Base-by-base conservation (phyloP, 2,797 vertebrate species). In the Crenichthys baileyi region DNA sequence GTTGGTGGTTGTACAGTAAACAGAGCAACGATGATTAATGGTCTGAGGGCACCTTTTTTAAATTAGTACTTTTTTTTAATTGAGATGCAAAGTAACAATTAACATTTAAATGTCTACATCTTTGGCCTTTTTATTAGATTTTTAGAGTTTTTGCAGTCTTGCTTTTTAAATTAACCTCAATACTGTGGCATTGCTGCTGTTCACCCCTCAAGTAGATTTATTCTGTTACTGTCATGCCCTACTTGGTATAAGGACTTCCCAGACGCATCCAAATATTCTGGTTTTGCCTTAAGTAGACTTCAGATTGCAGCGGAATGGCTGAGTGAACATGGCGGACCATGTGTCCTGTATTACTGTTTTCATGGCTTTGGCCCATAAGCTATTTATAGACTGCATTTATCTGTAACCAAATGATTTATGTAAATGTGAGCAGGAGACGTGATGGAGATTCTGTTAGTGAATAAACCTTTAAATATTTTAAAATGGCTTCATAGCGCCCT, bases 351-450 rank as follows among this genome's bases (percentile, higher is more conserved):
- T 90, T 87, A 89, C 89, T 81, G 72, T 81, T 89, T 89, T 85
- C 4, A 51, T 79, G 77, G 36, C 83, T 72, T 81, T 90, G 79
- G 79, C 74, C 81, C 58, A 80, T 46, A 78, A 80, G 80, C 79
- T 89, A 90, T 92, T 85, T 84, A 87, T 92, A 91, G 82, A 83
- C 75, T 26, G 15, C 11, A 31, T 82, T 88, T 83, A 76, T 83
- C 89, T 86, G n/a, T 51, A 79, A 75, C 46, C 70, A 72, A 63
- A 86, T 86, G 46, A 15, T 65, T 7, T 55, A 46, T 78, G 20
- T 46, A 73, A 76, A 77, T 60, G 55, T 12, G 56, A 81, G 60
- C 72, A 81, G 53, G 48, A 68, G 39, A 9, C 55, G 18, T 79
- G 61, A 79, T 44, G 65, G n/a, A 24, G 4, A 3, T 44, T 58